Conservation (phyloP, 2,113 vertebrate species). For the Periophthalmodon schlosseri region DNA sequence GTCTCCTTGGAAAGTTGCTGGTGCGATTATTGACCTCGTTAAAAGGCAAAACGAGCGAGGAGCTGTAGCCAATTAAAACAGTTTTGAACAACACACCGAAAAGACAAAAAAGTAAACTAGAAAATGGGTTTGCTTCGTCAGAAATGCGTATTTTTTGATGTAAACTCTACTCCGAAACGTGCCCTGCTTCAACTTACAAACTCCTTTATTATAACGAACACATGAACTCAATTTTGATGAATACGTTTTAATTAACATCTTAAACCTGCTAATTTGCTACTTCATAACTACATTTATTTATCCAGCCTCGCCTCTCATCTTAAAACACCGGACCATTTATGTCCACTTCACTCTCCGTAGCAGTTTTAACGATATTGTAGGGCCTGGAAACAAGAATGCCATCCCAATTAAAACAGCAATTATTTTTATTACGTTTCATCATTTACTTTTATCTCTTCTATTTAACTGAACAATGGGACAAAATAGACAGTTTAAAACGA, state of each 20-base stretch:
- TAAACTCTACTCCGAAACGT: too few relatives aligned
- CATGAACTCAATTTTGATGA: not conserved
- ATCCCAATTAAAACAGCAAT: not conserved
- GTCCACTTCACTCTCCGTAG: too few relatives aligned
- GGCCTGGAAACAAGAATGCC: not conserved
- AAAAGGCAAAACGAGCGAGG: not conserved
- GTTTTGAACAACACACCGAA: not conserved
- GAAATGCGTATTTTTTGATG: not conserved
- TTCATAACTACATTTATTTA: not conserved
- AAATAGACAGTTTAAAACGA: not conserved
- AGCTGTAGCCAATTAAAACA: not conserved
- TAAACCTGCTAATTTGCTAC: not conserved
- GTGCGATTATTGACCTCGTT: constrained; percentile 13
- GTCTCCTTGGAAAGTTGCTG: constrained; percentile 34
- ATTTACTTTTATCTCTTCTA: not conserved
- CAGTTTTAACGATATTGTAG: not conserved
- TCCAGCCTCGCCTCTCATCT: too few relatives aligned
- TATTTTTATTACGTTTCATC: not conserved
- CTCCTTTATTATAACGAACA: too few relatives aligned
- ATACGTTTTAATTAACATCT: not conserved
- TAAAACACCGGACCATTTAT: not conserved
- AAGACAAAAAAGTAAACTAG: too few relatives aligned
- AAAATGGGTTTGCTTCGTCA: not conserved
- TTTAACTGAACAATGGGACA: not conserved
- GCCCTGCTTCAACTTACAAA: not conserved